Base-by-base conservation (phyloP, 37 sponge, comb jelly and placozoan genomes). In the Lycopodina hypogea region DNA sequence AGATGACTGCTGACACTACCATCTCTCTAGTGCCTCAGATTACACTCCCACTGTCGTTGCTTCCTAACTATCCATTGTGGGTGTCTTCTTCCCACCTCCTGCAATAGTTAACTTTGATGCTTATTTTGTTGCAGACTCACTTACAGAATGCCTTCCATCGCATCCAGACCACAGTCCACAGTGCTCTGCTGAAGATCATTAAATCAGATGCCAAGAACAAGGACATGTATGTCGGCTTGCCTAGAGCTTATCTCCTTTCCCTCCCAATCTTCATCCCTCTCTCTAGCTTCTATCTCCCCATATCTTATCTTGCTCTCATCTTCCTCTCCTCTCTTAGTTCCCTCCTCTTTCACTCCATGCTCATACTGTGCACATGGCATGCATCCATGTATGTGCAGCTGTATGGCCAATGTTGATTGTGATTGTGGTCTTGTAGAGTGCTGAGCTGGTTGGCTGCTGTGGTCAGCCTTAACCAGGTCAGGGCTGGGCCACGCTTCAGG, bases 401-500 rank as follows among this genome's bases (percentile, higher is more conserved):
- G 60, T 4, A 17, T 45, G 8, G 48, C 9, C 4, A 45, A 12
- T 45, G 9, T 9, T 9, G 8, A 9, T 9, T 45, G 4, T 4
- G 48, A 9, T 45, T 45, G 48, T 45, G 48, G 48, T 45, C 9
- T 45, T 9, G 9, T 61, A 92, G 88, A 84, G 85, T 68, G 18
- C 56, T 92, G 39, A 83, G 69, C 19, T 92, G 92, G 92, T 35
- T 92, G 81, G 77, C 92, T 38, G 84, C 88, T 56, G 85, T 92
- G 24, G 88, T 92, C 24, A 68, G 72, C 38, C 71, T 92, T 67
- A 92, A 92, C 67, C 82, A 88, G 37, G 30, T 52, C 39, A 66
- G 88, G 33, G 75, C 85, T 12, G 92, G 88, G 0, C 88, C 92
- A 42, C 71, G 81, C 36, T 92, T 82, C 53, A 48, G 53, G 35